Conservation (phyloP, 2,888 invertebrate species). For the Antitype chi region DNA sequence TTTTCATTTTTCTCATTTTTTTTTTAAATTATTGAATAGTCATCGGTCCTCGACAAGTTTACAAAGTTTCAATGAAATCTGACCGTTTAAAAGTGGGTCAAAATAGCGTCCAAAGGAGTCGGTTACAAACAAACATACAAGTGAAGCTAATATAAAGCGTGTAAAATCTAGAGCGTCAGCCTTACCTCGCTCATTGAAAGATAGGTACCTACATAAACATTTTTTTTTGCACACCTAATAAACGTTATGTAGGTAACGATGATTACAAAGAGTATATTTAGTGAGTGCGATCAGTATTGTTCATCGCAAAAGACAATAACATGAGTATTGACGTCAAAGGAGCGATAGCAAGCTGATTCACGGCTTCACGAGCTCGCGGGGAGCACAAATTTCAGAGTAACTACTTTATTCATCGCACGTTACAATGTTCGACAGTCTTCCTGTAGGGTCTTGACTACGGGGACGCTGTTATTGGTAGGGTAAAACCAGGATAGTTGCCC, state of each 20-base stretch:
- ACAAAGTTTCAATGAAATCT: too few relatives aligned
- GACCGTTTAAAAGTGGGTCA: too few relatives aligned
- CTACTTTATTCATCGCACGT: constrained; percentile 21
- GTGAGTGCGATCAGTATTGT: constrained; percentile 34
- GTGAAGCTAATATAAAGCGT: too few relatives aligned
- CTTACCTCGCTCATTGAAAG: neutral
- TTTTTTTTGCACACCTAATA: neutral
- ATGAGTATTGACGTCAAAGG: constrained; percentile 48
- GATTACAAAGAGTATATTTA: constrained; percentile 16
- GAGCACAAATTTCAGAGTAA: constrained; percentile 6
- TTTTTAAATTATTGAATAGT: too few relatives aligned
- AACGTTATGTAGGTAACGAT: neutral
- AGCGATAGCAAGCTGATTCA: constrained; percentile 56
- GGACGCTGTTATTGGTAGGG: too few relatives aligned
- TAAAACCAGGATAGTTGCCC: too few relatives aligned
- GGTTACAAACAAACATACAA: too few relatives aligned
- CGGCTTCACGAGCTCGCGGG: constrained; percentile 31
- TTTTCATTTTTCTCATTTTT: too few relatives aligned
- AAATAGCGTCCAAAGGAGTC: too few relatives aligned
- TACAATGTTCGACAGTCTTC: neutral
- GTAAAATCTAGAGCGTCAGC: too few relatives aligned
- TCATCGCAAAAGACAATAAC: constrained; percentile 47
- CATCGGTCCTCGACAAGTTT: too few relatives aligned
- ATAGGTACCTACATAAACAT: neutral
- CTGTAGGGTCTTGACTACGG: neutral